Evolutionary conservation across 2,888 invertebrate genomes (phyloP), one percentile per base, ranked within the genome.

Genomic region (Metallyticus violacea): DNA sequence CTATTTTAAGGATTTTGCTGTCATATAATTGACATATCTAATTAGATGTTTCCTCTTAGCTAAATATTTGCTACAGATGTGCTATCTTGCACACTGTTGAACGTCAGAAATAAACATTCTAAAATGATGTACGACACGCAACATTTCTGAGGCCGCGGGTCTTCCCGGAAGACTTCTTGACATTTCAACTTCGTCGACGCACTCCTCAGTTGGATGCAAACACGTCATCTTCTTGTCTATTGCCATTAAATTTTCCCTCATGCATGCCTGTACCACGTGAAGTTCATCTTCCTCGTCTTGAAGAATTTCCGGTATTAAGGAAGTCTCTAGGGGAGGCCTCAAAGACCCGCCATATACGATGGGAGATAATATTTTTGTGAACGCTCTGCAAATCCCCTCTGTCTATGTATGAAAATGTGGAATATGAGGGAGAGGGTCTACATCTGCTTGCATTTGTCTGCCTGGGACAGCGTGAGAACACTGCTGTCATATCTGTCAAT

Each of bases 101-200:
- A n/a, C n/a, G n/a, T n/a, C n/a, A n/a, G n/a, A n/a, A n/a, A n/a
- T n/a, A n/a, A n/a, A n/a, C n/a, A n/a, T n/a, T 15, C 2, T 15
- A 40, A 40, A 40, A 40, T 9, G 40, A 40, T 62, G 40, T 15
- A 62, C 6, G 40, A 15, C 40, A 62, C 40, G 40, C 15, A 15
- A 62, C 15, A 62, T 62, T 62, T 62, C 40, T 62, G 15, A 62
- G 40, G 40, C 15, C 40, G 40, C 82, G 82, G 62, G 26, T 76
- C 82, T 82, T 82, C 82, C 82, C 82, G 82, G 82, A 82, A 62
- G 82, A 25, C 62, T 22, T 76, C 25, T 82, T 82, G 82, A 82
- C 82, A 82, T 82, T 82, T 81, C 40, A 81, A 81, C 81, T 81
- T 81, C 40, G 15, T 22, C 40, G n/a, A n/a, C n/a, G n/a, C n/a